phyloP scores from a whole-genome alignment of 2,113 vertebrate genomes.

The Alethe diademata region DNA sequence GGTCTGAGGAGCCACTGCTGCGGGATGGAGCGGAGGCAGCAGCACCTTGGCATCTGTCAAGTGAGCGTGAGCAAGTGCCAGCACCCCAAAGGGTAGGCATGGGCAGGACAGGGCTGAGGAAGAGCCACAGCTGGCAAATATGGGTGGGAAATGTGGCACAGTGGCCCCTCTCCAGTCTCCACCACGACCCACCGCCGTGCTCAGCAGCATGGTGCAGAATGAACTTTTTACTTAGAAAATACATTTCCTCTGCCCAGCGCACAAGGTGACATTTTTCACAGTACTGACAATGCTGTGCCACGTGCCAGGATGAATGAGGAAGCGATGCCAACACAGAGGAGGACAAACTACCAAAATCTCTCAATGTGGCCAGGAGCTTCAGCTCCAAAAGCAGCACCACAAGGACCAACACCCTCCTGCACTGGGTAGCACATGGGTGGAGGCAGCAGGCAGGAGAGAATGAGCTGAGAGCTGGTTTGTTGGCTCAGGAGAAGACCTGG shows the following conservation, averaged over 20 bases:
- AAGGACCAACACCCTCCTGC: accelerated
- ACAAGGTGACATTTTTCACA: background rate
- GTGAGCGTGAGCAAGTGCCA: background rate
- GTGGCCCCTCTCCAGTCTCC: background rate
- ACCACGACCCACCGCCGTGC: background rate
- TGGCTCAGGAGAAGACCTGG: background rate
- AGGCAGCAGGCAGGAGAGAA: background rate
- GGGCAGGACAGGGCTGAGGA: background rate
- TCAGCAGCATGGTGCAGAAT: accelerated
- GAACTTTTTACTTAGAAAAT: background rate
- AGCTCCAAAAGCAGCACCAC: background rate
- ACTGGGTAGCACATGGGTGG: accelerated
- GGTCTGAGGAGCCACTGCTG: background rate
- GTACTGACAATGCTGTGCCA: accelerated
- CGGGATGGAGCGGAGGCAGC: background rate
- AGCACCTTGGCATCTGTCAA: background rate
- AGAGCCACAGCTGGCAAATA: accelerated
- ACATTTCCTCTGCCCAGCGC: background rate
- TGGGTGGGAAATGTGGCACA: accelerated
- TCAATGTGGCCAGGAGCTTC: background rate
- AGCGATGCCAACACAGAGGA: accelerated
- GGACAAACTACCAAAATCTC: background rate
- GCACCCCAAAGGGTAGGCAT: background rate
- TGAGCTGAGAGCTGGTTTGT: background rate
- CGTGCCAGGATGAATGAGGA: accelerated